Conservation (phyloP, 2,113 vertebrate species). For the Tupaia chinensis region DNA sequence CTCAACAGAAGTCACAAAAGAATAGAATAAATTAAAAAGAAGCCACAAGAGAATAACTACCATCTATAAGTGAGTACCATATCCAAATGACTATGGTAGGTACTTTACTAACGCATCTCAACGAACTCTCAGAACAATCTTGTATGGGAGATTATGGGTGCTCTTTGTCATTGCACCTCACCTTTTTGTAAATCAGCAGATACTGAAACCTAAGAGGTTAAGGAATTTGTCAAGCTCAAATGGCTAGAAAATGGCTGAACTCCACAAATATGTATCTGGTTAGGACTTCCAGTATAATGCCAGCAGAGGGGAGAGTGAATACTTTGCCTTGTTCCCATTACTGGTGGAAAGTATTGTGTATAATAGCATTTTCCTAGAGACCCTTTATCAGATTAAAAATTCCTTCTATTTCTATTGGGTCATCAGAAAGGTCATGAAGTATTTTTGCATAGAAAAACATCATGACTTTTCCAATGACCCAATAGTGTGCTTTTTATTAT, state of each 20-base stretch:
- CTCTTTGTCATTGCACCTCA: not conserved
- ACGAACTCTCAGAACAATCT: not conserved
- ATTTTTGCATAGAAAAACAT: too few relatives aligned
- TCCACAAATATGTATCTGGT: not conserved
- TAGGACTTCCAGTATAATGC: not conserved
- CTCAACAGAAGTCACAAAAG: not conserved
- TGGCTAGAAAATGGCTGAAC: not conserved
- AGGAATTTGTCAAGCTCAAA: not conserved
- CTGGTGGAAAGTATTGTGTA: not conserved
- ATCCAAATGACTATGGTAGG: too few relatives aligned
- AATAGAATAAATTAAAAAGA: not conserved
- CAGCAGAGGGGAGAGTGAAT: not conserved
- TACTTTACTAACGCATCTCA: not conserved
- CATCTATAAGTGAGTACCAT: not conserved
- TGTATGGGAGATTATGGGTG: not conserved
- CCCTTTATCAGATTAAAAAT: not conserved
- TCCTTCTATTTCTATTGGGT: not conserved
- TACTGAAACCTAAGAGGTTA: not conserved
- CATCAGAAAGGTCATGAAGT: too few relatives aligned
- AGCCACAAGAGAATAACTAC: not conserved
- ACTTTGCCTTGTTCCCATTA: not conserved
- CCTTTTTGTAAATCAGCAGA: not conserved
- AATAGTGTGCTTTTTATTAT: not conserved
- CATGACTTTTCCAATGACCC: too few relatives aligned
- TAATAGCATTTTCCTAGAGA: not conserved